Evolutionary conservation across 2,888 invertebrate genomes (phyloP), one percentile per base, ranked within the genome.

Genomic region (Drosophila mayaguana): DNA sequence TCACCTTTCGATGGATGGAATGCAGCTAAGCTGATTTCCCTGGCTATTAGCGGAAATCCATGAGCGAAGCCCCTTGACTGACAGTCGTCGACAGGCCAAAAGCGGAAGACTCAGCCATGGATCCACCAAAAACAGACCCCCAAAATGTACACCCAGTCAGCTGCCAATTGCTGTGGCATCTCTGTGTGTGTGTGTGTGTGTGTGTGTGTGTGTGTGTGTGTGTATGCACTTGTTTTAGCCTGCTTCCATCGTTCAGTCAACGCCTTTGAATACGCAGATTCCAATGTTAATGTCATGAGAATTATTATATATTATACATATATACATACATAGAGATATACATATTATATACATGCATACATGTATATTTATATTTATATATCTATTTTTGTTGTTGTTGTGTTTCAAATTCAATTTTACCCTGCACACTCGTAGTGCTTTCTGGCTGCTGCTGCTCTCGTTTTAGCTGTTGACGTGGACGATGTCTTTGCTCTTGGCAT

Each of bases 221-320:
- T 16, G 14, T 18, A 32, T 43, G 55, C 43, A 46, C 50, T 57
- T 63, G 43, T 55, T 51, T 53, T 25, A 42, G 25, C 51, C 60
- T 63, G 46, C 42, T 72, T 51, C 62, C 69, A 82, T 61, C 75
- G 70, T 46, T 69, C 72, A 83, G 87, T 78, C 78, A 86, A 71
- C 65, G 81, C 61, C 72, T 64, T 63, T 62, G 60, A 65, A 66
- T 64, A 64, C 66, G 20, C 50, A 32, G 54, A n/a, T 73, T 78
- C 60, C 87, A 90, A 90, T 87, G 89, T 89, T 81, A 90, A 81
- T 89, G 84, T 84, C 87, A 85, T 71, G 81, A 82, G 75, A 85
- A 89, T 85, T 75, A 79, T 84, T 81, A 78, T 84, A 18, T 50
- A 32, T 32, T 8, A 25, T 25, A 25, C 4, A 9, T 32, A 32